Evolutionary conservation across 1,140 invertebrate species (phyloP).

Genomic region (Euwallacea fornicatus): DNA sequence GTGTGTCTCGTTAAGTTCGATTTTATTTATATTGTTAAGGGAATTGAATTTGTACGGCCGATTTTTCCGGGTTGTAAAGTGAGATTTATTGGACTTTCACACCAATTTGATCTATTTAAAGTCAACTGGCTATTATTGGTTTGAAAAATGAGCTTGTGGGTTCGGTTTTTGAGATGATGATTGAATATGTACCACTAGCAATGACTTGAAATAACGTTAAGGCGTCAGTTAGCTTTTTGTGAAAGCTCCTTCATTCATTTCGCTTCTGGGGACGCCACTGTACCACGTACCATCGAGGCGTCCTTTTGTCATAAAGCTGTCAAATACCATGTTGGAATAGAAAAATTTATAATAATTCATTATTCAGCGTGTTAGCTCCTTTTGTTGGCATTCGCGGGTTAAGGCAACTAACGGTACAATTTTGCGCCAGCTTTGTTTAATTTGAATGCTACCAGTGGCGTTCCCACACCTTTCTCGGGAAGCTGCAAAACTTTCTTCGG

Average conservation of each 20-base stretch:
- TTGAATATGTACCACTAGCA: neutral
- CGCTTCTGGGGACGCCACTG: conserved; percentile 10
- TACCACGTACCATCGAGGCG: conserved; percentile 10
- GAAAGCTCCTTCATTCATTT: neutral
- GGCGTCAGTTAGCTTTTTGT: neutral
- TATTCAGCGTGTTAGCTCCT: neutral
- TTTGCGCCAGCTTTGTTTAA: no score
- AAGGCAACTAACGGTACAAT: no score
- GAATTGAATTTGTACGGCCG: conserved; percentile 10
- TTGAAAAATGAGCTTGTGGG: no score
- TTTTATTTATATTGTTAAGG: conserved; percentile 18
- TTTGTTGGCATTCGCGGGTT: conserved; percentile 17
- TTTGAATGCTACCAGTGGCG: no score
- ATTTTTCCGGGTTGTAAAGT: conserved; percentile 17
- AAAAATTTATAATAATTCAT: conserved; percentile 36
- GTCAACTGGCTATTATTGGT: neutral
- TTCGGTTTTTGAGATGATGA: no score
- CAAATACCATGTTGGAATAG: conserved; percentile 25
- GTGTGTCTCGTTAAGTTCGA: conserved; percentile 5
- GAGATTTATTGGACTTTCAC: conserved; percentile 12
- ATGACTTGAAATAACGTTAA: neutral
- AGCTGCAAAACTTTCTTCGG: no score
- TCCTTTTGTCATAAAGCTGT: conserved; percentile 34
- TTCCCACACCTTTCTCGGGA: no score
- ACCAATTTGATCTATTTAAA: conserved; percentile 17